Base-by-base conservation (phyloP, 2,888 invertebrate genomes). In the Dynastes maya region DNA sequence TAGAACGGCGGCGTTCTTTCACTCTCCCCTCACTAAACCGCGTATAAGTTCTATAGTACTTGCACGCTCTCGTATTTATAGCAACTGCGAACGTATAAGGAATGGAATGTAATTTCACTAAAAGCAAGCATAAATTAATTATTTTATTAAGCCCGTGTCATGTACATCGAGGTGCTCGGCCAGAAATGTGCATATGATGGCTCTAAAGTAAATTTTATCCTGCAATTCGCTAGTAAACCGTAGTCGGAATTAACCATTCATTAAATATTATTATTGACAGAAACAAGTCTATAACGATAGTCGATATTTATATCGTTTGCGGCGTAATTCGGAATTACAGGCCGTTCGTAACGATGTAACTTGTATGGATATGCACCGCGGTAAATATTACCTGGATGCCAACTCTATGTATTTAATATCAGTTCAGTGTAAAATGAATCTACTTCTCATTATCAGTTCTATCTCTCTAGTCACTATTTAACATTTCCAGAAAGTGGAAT, bases 41-140 rank as follows among this genome's bases (percentile, higher is more conserved):
- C 68, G 29, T n/a, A 68, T 68, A 68, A 68, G 51, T 68, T 68
- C 68, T 51, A 68, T 68, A 29, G 27, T 68, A 51, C 45, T 45
- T 45, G 45, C 68, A 68, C 51, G 68, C 27, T 51, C 27, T 51
- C 51, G 49, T 68, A 68, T 68, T 68, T 51, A 68, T 68, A 49
- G 68, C 51, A 68, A 68, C 51, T 49, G 68, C 51, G 29, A 68
- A 51, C 68, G 51, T 68, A 68, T 68, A 68, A 51, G 51, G 68
- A 51, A 51, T 68, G 68, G 68, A 68, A 68, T 68, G 68, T 68
- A 51, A 68, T 68, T 68, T 68, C 68, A 68, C 68, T 68, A 68
- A 68, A 51, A 68, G 68, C 68, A 68, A 68, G 68, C 68, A 68
- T 68, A 68, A 68, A 68, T 68, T 68, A 68, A 68, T 68, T 68